Evolutionary conservation across 2,113 vertebrate species (phyloP).

Genomic region (Macroglossus sobrinus): DNA sequence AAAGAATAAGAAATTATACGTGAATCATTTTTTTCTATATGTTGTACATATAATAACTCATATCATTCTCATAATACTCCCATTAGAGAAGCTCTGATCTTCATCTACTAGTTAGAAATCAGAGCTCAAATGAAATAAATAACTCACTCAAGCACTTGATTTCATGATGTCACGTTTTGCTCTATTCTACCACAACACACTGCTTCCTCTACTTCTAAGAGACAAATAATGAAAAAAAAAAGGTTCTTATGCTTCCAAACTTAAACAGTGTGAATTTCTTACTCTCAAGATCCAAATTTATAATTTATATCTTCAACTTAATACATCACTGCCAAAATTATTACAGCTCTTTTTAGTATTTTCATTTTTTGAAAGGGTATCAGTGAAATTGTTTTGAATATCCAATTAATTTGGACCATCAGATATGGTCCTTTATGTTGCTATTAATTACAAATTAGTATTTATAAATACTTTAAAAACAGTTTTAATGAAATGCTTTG

Average conservation of each 20-base stretch:
- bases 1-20: neutral
- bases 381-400: neutral
- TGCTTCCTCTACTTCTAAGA: neutral
- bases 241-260: rapidly evolving
- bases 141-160: neutral
- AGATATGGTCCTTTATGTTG: neutral
- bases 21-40: neutral
- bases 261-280: neutral
- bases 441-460: neutral
- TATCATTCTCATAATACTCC: neutral
- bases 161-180: neutral
- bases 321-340: neutral
- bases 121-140: neutral
- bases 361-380: neutral
- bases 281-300: neutral
- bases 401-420: neutral
- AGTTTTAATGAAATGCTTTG: constrained; percentile 18
- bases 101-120: neutral
- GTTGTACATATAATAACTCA: neutral
- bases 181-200: rapidly evolving
- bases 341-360: neutral
- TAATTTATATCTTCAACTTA: neutral
- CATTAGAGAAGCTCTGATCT: neutral
- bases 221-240: neutral
- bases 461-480: neutral